Conservation (phyloP, 2,888 invertebrate species). For the Galerucella pusilla region DNA sequence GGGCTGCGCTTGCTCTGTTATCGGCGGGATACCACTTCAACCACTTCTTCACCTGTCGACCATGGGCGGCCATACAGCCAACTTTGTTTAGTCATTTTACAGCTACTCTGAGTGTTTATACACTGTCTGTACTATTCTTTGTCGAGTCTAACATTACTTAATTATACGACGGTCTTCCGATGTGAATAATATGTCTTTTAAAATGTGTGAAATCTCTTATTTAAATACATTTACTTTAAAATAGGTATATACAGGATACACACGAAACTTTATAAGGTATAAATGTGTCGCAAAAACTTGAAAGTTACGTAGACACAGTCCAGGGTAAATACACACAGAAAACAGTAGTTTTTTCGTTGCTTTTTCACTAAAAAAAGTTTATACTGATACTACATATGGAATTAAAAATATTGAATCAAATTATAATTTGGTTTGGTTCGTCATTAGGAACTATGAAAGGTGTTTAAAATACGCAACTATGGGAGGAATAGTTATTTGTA, state of each 20-base stretch:
- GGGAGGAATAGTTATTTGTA: too few species aligned
- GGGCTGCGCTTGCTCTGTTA: conserved; percentile 53
- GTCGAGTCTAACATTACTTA: conserved; percentile 25
- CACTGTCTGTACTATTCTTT: conserved; percentile 36
- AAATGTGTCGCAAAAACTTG: not conserved
- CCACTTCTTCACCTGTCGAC: conserved; percentile 60
- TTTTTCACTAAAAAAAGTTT: too few species aligned
- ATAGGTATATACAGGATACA: not conserved
- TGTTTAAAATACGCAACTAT: too few species aligned
- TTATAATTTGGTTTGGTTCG: too few species aligned
- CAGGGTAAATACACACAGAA: not conserved
- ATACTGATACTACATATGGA: too few species aligned
- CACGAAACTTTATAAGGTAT: not conserved
- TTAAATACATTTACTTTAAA: not conserved
- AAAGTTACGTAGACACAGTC: not conserved
- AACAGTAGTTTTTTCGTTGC: not conserved
- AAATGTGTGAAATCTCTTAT: not conserved
- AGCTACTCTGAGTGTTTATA: conserved; percentile 43
- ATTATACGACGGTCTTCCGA: conserved; percentile 20
- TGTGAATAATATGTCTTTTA: not conserved
- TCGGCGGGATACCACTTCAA: conserved; percentile 59
- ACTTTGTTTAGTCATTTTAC: conserved; percentile 46
- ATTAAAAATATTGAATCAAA: too few species aligned
- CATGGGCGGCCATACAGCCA: conserved; percentile 52
- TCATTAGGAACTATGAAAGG: too few species aligned